Evolutionary conservation across 2,797 vertebrate species (phyloP).

Genomic region (Carapus acus): DNA sequence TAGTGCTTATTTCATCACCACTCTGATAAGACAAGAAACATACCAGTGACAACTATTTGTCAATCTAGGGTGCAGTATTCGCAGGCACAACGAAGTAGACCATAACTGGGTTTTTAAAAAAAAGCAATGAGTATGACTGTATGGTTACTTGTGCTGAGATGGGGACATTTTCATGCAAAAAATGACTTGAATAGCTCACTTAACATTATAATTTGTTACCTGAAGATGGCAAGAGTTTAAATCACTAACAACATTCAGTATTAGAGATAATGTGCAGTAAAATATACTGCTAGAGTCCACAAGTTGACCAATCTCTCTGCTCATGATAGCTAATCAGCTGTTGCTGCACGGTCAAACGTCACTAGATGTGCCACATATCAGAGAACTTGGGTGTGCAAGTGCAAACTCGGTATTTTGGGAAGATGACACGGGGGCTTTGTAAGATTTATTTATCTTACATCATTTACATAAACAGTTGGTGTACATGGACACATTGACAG

Average conservation of each 20-base stretch:
- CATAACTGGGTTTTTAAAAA: neutral
- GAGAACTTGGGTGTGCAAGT: too few relatives aligned
- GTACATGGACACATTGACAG: too few relatives aligned
- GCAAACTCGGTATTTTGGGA: too few relatives aligned
- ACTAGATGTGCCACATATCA: too few relatives aligned
- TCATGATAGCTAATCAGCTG: neutral
- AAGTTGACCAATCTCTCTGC: constrained; percentile 7
- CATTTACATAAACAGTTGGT: too few relatives aligned
- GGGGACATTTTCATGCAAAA: neutral
- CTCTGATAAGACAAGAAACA: constrained; percentile 30
- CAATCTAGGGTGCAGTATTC: neutral
- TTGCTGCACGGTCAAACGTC: constrained; percentile 2
- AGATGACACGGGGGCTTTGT: too few relatives aligned
- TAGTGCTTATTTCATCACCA: constrained; percentile 13
- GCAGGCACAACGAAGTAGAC: neutral
- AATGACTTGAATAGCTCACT: neutral
- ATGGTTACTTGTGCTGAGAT: neutral
- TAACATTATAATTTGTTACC: too few relatives aligned
- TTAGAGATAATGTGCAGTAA: too few relatives aligned
- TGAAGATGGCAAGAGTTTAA: too few relatives aligned
- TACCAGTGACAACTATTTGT: neutral
- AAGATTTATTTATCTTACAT: too few relatives aligned
- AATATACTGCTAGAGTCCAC: constrained; percentile 1
- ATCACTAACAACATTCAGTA: too few relatives aligned
- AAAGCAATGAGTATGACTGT: neutral